Base-by-base conservation (phyloP, 2,888 invertebrate species). In the Archips xylosteana region DNA sequence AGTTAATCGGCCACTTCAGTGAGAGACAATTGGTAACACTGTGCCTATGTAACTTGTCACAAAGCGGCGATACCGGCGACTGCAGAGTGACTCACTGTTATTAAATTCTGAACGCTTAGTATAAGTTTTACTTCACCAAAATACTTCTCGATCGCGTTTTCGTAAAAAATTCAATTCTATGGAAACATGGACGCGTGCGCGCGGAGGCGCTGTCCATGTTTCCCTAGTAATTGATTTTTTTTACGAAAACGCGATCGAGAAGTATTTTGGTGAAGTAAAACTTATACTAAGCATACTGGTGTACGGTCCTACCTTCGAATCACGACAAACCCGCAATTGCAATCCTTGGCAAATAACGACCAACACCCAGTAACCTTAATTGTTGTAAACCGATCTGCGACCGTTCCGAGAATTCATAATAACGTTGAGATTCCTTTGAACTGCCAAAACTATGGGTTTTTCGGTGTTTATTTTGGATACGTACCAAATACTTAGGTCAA, bases 301-400 rank as follows among this genome's bases (percentile, higher is more conserved):
- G 10, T 39, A 60, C 65, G 59, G 59, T 60, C 8, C 65, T 12
- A 60, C 49, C 71, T n/a, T 42, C 32, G 61, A 42, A 54, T 42
- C n/a, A 13, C 54, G 34, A 54, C 61, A 45, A 66, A 59, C 49
- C 39, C 60, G 15, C 42, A 62, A 62, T 62, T 66, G 60, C 65
- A 71, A 51, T 66, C 65, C 39, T 51, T 23, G 23, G 23, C 42
- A 54, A 60, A 71, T 60, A 54, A 66, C 61, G 66, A 71, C 57
- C 45, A 60, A 51, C 64, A 65, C 66, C 61, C 54, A 71, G 65
- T 72, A 54, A 72, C 72, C 67, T 67, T 62, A 72, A 67, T 72
- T 66, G 57, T 67, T 49, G 47, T 47, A 72, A 67, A 59, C 15
- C 54, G 45, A 45, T 49, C 32, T 13, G 51, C 32, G 42, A 32